These are phyloP conservation scores for Grus americana DNA, from an alignment of 2,113 vertebrate species.

Conservation along the genomic window DNA sequence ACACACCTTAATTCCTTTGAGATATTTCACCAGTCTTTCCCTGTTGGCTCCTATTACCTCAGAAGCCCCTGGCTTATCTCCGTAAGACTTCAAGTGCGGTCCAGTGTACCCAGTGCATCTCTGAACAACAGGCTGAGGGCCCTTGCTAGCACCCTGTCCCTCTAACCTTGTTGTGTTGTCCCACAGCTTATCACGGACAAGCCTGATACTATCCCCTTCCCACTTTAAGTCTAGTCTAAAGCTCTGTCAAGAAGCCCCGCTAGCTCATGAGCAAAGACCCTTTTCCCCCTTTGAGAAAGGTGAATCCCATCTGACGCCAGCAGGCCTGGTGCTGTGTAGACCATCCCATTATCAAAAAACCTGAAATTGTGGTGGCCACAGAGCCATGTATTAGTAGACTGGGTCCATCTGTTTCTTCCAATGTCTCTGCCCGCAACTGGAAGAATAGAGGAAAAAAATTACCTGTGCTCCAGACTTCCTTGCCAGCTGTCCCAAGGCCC, in stretches of 20 bases:
- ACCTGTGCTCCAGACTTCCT: not conserved
- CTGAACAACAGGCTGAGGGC: not conserved
- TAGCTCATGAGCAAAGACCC: not conserved
- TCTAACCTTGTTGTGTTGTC: not conserved
- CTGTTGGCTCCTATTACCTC: too few relatives aligned
- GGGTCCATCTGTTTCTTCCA: not conserved
- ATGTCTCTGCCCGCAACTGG: not conserved
- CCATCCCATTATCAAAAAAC: not conserved
- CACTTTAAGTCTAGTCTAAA: not conserved
- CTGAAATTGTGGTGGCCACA: fast-evolving
- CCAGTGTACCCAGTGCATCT: not conserved
- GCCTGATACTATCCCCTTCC: not conserved
- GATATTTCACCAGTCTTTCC: too few relatives aligned
- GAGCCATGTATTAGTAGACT: not conserved
- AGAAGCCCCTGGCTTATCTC: too few relatives aligned
- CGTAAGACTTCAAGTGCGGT: not conserved
- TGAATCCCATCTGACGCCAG: not conserved
- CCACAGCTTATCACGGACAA: not conserved
- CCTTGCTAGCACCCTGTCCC: not conserved
- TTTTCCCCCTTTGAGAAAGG: too few relatives aligned
- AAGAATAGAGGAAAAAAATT: not conserved
- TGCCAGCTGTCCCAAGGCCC: not conserved
- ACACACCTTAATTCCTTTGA: not conserved
- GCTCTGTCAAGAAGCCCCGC: too few relatives aligned
- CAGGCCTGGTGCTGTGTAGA: not conserved